Evolutionary conservation across 2,888 invertebrate species (phyloP).

Genomic region (Torymus tubicola): DNA sequence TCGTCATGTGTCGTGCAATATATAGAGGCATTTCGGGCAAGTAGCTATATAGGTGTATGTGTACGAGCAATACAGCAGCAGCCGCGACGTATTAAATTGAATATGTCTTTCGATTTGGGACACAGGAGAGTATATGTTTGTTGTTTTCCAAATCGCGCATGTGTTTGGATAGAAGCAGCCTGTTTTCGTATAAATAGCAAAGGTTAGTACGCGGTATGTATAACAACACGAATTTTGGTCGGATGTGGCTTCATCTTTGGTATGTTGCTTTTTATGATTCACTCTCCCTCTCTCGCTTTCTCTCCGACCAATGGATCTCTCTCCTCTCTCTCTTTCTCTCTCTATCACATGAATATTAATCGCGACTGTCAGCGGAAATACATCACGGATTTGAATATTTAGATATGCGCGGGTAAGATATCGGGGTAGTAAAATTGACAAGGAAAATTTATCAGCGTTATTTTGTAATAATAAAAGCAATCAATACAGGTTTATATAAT

Average conservation of each 20-base stretch:
- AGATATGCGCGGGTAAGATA: neutral
- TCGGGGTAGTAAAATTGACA: no score
- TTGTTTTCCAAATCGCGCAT: conserved; percentile 9
- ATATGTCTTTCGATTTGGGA: conserved; percentile 45
- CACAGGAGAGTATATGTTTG: conserved; percentile 17
- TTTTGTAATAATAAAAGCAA: no score
- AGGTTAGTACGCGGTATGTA: no score
- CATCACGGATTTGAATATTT: conserved; percentile 18
- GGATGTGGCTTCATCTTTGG: neutral
- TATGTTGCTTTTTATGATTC: conserved; percentile 1
- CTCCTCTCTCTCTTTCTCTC: neutral
- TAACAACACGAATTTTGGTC: neutral
- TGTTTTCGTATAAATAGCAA: neutral
- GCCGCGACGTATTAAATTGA: conserved; percentile 39
- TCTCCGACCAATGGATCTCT: neutral
- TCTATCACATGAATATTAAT: conserved; percentile 7
- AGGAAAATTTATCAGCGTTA: no score
- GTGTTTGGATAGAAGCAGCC: conserved; percentile 12
- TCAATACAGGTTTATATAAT: no score
- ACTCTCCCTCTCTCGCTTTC: neutral
- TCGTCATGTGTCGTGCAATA: conserved; percentile 11
- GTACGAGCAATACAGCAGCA: conserved; percentile 1
- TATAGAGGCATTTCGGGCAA: conserved; percentile 9
- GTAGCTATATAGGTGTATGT: neutral
- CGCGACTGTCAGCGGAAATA: neutral